phyloP scores from a whole-genome alignment of 2,888 invertebrate genomes.

The Campopleginae sp. region DNA sequence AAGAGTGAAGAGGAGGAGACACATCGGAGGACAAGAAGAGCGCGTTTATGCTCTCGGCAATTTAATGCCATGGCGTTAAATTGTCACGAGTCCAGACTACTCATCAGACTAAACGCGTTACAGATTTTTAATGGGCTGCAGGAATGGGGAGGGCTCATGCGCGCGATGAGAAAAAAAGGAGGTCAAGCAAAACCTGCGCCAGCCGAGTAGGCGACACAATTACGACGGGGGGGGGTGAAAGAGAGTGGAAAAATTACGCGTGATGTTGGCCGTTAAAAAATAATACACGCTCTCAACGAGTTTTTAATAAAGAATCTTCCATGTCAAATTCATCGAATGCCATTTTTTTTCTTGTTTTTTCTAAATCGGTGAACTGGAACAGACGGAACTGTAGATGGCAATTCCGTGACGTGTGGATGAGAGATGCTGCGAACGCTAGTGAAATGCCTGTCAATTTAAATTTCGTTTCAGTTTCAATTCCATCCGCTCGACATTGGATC shows the following conservation, averaged over 20 bases:
- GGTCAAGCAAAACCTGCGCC: conserved; percentile 1
- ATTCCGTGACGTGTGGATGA: conserved; percentile 4
- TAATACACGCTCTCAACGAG: background rate
- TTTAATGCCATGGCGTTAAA: conserved; percentile 69
- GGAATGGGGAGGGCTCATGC: conserved; percentile 28
- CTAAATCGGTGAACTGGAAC: background rate
- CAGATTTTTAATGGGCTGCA: conserved; percentile 70
- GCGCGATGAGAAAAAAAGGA: conserved; percentile 14
- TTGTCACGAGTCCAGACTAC: conserved; percentile 70
- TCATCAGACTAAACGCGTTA: conserved; percentile 73
- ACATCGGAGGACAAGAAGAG: conserved; percentile 40
- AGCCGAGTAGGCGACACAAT: conserved; percentile 18
- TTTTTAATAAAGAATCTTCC: background rate
- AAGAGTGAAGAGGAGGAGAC: background rate
- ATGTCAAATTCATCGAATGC: background rate
- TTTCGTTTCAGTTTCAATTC: conserved; percentile 67
- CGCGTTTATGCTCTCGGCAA: conserved; percentile 61
- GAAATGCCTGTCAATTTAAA: conserved; percentile 65
- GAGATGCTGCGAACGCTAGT: conserved; percentile 49
- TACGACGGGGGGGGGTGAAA: background rate
- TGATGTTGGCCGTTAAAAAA: background rate
- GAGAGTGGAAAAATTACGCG: no score
- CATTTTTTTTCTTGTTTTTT: background rate
- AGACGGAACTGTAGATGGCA: conserved; percentile 27
- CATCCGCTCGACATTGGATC: conserved; percentile 41